Percentiles rank a stretch among this genome's conserved stretches.
These are phyloP conservation scores for Danio rerio DNA, from an alignment of 2,113 vertebrate species.

Conservation along the genomic window DNA sequence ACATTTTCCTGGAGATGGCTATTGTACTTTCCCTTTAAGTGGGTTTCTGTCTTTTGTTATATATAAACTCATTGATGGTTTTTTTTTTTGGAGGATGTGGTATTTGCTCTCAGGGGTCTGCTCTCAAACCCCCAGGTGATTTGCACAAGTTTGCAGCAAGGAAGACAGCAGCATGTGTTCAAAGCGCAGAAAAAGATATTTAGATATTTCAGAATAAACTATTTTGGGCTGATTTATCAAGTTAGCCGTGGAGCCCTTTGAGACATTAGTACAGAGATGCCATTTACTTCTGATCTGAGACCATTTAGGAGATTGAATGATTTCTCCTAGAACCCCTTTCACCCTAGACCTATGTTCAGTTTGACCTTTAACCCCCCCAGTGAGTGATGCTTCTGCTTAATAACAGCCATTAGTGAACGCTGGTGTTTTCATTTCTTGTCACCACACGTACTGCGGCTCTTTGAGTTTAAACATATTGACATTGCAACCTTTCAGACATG, in stretches of 20 bases:
- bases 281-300: slow-evolving; percentile 14
- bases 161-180: slow-evolving; percentile 1
- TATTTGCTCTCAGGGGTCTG: not conserved
- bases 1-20: too few species aligned
- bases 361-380: slow-evolving; percentile 37
- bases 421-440: not conserved
- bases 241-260: too few species aligned
- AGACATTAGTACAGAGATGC: not conserved
- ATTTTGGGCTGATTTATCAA: slow-evolving; percentile 2
- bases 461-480: slow-evolving; percentile 15
- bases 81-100: slow-evolving; percentile 5
- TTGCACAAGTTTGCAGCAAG: slow-evolving; percentile 27
- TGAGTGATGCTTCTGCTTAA: slow-evolving; percentile 20
- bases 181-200: slow-evolving; percentile 16
- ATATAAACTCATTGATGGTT: not conserved
- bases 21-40: not conserved
- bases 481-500: not conserved
- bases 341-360: slow-evolving; percentile 7
- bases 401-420: slow-evolving; percentile 19
- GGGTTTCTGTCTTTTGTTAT: not conserved
- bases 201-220: slow-evolving; percentile 29
- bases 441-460: not conserved
- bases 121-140: slow-evolving; percentile 13
- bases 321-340: not conserved
- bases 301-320: not conserved